Evolutionary conservation across 2,888 invertebrate species (phyloP), one percentile per base, ranked within the genome.

Genomic region (Barypeithes pellucidus): DNA sequence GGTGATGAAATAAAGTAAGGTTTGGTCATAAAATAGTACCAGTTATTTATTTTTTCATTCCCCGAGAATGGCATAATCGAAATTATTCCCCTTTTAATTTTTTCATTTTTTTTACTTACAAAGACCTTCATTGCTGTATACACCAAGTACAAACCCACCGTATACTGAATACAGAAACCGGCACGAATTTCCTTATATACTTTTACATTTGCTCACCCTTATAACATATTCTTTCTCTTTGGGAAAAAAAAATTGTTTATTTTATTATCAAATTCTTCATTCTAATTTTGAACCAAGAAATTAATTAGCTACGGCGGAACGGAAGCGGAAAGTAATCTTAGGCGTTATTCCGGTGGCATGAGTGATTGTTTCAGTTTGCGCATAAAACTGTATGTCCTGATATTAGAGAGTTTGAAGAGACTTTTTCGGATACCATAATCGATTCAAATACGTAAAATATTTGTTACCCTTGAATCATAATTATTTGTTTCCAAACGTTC

Each of bases 111-210:
- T 61, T 43, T 61, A 75, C 75, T 75, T 67, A 75, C 75, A 71
- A 75, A 75, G 60, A 67, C 75, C 71, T 71, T 75, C 75, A 75
- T 74, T 75, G 75, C 67, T 71, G n/a, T n/a, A n/a, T n/a, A 14
- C 71, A 62, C 61, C 18, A 59, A 16, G 29, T 43, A 33, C 33
- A 29, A n/a, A 52, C 57, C 71, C 66, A 59, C 45, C 71, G 71
- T 67, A 71, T 71, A 75, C 75, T 75, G 67, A 61, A 47, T 47
- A 18, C 36, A 3, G 16, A 29, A 29, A 41, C 14, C 41, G 36
- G 61, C 43, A 9, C 39, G 41, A 75, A 67, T 41, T 69, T 18
- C 57, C 50, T 63, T 75, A 57, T 75, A 75, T 75, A 75, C 67
- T 63, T 52, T 67, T 62, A 67, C 62, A 54, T 67, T 67, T 54